Conservation (phyloP, 2,797 vertebrate species). For the Pangasius mekongensis region DNA sequence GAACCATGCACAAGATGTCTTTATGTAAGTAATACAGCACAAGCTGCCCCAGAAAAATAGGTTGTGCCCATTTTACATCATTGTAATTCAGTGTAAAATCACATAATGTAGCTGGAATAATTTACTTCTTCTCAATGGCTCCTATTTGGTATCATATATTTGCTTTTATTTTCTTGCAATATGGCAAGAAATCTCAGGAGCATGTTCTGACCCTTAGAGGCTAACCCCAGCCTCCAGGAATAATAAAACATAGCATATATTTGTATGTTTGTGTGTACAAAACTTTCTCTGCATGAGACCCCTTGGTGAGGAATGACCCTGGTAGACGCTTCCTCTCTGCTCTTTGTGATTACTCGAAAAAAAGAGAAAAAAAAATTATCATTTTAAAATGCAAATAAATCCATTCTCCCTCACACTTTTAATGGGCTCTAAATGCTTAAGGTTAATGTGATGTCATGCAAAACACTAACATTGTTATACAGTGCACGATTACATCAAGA, state of each 20-base stretch:
- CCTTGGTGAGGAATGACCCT: conserved; percentile 28
- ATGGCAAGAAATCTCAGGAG: conserved; percentile 20
- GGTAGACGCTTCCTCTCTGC: conserved; percentile 23
- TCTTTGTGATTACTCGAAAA: conserved; percentile 41
- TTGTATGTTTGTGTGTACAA: conserved; percentile 14
- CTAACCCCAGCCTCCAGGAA: conserved; percentile 29
- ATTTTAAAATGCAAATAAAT: conserved; percentile 23
- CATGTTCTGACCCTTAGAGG: conserved; percentile 23
- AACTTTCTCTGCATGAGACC: conserved; percentile 22
- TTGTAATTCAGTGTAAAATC: conserved; percentile 27
- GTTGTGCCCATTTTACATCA: conserved; percentile 1
- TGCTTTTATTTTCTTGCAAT: conserved; percentile 23
- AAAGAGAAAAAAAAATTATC: conserved; percentile 34
- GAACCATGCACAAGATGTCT: neutral
- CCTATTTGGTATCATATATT: conserved; percentile 25
- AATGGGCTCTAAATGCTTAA: conserved; percentile 36
- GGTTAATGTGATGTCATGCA: conserved; percentile 41
- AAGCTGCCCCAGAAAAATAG: conserved; percentile 4
- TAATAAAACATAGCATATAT: conserved; percentile 34
- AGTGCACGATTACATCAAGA: conserved; percentile 24
- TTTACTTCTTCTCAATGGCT: conserved; percentile 9
- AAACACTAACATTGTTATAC: conserved; percentile 25
- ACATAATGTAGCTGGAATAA: conserved; percentile 21
- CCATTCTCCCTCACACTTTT: conserved; percentile 11
- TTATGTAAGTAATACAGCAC: conserved; percentile 7